Conservation (phyloP, 2,888 invertebrate genomes). For the Zaprionus bogoriensis region DNA sequence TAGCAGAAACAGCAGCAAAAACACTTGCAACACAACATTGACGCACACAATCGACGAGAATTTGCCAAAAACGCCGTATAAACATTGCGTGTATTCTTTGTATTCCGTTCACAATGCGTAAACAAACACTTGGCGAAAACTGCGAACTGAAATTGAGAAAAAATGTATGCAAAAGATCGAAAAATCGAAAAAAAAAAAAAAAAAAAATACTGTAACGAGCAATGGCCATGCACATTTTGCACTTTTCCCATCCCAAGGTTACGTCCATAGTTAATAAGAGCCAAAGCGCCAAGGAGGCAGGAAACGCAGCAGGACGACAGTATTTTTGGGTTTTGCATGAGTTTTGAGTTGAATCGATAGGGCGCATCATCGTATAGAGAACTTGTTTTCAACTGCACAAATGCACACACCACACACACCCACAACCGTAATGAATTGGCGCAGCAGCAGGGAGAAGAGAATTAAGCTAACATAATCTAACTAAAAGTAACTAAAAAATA, state of each 20-base stretch:
- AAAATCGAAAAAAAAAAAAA: no score
- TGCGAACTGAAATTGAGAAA: constrained; percentile 25
- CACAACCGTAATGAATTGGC: not conserved
- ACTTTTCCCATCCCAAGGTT: constrained; percentile 83
- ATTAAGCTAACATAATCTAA: constrained; percentile 38
- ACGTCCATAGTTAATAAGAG: constrained; percentile 83
- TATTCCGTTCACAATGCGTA: constrained; percentile 25
- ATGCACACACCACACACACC: no score
- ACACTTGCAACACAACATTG: no score
- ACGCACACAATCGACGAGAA: no score
- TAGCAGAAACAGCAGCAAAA: no score
- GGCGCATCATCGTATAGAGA: not conserved
- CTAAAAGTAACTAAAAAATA: constrained; percentile 31
- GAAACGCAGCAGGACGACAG: constrained; percentile 9
- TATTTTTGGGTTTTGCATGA: constrained; percentile 16
- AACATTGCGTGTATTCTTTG: constrained; percentile 45
- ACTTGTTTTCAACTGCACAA: constrained; percentile 44
- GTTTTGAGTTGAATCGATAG: constrained; percentile 2
- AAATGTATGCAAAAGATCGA: no score
- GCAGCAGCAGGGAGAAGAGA: not conserved
- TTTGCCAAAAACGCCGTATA: constrained; percentile 30
- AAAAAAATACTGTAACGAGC: constrained; percentile 42
- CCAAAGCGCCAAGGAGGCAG: constrained; percentile 66
- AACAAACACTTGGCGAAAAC: constrained; percentile 38
- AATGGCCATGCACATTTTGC: constrained; percentile 81